phyloP scores from a whole-genome alignment of 2,797 vertebrate genomes.

The Hyperoplus lanceolatus region DNA sequence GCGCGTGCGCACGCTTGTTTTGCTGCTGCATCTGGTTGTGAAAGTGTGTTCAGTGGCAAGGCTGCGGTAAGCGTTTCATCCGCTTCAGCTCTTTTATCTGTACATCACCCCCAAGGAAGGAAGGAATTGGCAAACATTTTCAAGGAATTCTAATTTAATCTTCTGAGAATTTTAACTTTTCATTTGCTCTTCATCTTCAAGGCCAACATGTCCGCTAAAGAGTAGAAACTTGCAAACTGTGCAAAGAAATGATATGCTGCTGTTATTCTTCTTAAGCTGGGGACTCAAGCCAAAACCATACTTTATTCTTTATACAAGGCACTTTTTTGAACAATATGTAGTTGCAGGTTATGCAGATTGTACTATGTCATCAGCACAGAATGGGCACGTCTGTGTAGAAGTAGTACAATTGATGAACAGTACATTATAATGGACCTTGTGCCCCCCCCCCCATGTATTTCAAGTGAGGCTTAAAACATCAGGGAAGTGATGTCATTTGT shows the following conservation, averaged over 20 bases:
- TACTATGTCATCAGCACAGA: background rate
- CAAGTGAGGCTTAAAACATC: background rate
- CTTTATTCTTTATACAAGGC: background rate
- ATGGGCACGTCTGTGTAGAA: background rate
- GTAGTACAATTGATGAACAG: background rate
- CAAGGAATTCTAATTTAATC: conserved; percentile 76
- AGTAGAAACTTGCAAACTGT: background rate
- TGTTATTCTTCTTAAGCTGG: background rate
- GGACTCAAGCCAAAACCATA: background rate
- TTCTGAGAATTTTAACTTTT: background rate
- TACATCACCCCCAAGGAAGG: conserved; percentile 68
- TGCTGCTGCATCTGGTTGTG: conserved; percentile 75
- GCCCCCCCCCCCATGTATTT: background rate
- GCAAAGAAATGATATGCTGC: background rate
- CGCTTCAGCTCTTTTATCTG: conserved; percentile 77
- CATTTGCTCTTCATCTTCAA: conserved; percentile 4
- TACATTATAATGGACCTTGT: background rate
- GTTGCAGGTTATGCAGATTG: background rate
- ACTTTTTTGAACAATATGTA: background rate
- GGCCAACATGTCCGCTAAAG: background rate
- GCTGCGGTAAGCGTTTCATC: conserved; percentile 78
- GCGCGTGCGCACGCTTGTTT: conserved; percentile 9
- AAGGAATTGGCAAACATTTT: conserved; percentile 69
- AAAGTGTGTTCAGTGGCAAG: conserved; percentile 77
- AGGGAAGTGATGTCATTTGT: background rate